Conservation (phyloP, 2,888 invertebrate species). For the Caenorhabditis sp. region DNA sequence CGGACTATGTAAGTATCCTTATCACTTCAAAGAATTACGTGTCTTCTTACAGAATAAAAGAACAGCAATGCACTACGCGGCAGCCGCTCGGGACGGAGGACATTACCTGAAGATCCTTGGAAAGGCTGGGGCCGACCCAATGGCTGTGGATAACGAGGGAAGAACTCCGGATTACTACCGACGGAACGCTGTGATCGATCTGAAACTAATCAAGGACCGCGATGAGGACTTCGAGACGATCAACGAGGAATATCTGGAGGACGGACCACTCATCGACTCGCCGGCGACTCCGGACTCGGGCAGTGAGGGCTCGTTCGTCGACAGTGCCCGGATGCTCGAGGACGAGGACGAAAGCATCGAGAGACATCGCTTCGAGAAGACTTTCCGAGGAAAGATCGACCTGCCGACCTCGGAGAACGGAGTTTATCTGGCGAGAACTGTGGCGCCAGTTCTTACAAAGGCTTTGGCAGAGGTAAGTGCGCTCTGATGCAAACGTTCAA, state of each 20-base stretch:
- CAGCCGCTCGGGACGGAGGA: conserved; percentile 85
- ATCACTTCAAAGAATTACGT: too few species aligned
- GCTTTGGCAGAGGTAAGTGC: conserved; percentile 79
- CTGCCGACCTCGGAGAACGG: conserved; percentile 80
- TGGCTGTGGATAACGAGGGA: conserved; percentile 87
- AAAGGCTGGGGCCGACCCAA: conserved; percentile 89
- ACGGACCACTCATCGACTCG: conserved; percentile 65
- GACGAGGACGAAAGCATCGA: conserved; percentile 70
- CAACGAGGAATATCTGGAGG: conserved; percentile 65
- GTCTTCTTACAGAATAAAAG: conserved; percentile 85
- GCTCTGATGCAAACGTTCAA: not conserved
- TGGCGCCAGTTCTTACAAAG: conserved; percentile 80
- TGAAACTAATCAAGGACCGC: conserved; percentile 76
- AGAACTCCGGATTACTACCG: conserved; percentile 88
- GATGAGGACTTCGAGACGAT: conserved; percentile 65
- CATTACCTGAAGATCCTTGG: conserved; percentile 83
- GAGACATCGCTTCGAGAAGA: conserved; percentile 71
- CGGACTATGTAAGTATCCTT: conserved; percentile 80
- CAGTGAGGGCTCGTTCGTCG: conserved; percentile 67
- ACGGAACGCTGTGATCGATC: conserved; percentile 85
- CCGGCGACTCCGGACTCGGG: conserved; percentile 65
- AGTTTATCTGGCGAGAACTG: conserved; percentile 80
- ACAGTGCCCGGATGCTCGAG: conserved; percentile 66
- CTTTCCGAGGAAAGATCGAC: conserved; percentile 71
- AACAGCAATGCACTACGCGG: conserved; percentile 91